Conservation (phyloP, 2,888 invertebrate genomes). For the Hirtodrosophila alboralis region DNA sequence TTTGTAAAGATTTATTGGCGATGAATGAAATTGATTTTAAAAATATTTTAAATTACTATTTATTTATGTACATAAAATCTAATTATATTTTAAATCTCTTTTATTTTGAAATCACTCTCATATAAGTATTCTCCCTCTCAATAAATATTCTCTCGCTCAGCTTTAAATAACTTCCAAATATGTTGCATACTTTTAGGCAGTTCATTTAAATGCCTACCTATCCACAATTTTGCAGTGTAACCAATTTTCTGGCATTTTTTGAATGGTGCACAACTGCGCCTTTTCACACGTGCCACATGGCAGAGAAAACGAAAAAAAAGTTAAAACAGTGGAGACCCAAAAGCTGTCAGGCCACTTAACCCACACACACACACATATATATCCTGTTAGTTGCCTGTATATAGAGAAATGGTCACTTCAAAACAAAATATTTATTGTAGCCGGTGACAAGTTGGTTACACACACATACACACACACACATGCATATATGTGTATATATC, state of each 20-base stretch:
- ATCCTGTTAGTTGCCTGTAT: conserved; percentile 14
- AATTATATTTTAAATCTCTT: no score
- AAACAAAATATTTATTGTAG: conserved; percentile 78
- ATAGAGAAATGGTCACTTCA: conserved; percentile 59
- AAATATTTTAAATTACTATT: no score
- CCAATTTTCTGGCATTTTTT: conserved; percentile 4
- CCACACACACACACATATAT: conserved; percentile 20
- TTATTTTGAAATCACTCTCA: neutral
- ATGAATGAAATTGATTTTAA: no score
- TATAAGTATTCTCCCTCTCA: neutral
- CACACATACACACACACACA: conserved; percentile 8
- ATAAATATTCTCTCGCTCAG: neutral
- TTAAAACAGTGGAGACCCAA: conserved; percentile 29
- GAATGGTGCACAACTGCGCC: conserved; percentile 50
- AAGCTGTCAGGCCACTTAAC: conserved; percentile 62
- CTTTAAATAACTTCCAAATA: neutral
- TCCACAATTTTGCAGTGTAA: conserved; percentile 36
- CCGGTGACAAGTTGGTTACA: conserved; percentile 59
- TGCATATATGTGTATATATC: conserved; percentile 5
- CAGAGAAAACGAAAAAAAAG: conserved; percentile 9
- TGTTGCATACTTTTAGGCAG: conserved; percentile 58
- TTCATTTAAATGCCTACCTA: conserved; percentile 18
- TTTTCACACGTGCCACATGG: conserved; percentile 63
- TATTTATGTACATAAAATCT: no score
- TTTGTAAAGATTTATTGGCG: no score